Evolutionary conservation across 2,888 invertebrate genomes (phyloP).

Genomic region (Heliconius cydno): DNA sequence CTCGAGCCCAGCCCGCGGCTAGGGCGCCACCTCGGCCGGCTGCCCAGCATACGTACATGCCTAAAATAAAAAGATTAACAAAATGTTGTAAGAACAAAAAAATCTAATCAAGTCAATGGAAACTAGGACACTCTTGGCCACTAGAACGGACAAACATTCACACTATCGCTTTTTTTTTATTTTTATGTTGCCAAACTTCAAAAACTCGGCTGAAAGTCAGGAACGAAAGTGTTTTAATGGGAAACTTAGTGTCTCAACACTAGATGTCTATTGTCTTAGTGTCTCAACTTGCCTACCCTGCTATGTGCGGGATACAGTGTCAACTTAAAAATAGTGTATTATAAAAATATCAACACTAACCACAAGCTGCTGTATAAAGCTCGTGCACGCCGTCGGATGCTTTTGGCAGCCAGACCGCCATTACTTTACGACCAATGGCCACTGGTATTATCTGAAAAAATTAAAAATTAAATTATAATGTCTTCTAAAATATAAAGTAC

Average conservation of each 20-base stretch:
- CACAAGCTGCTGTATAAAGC: conserved; percentile 96
- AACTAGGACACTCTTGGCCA: too few species aligned
- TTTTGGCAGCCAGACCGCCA: conserved; percentile 91
- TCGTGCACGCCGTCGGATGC: conserved; percentile 92
- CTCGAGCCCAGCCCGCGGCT: conserved; percentile 93
- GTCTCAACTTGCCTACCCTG: too few species aligned
- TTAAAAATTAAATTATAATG: background rate
- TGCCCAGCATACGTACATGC: conserved; percentile 98
- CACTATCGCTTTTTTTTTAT: too few species aligned
- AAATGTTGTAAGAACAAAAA: too few species aligned
- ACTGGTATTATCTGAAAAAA: conserved; percentile 89
- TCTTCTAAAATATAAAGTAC: background rate
- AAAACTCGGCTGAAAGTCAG: too few species aligned
- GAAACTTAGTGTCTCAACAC: background rate
- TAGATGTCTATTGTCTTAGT: background rate
- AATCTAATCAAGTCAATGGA: too few species aligned
- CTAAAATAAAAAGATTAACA: conserved; percentile 57
- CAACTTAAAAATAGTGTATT: background rate
- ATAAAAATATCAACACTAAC: conserved; percentile 56
- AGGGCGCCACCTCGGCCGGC: conserved; percentile 92
- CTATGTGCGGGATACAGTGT: background rate
- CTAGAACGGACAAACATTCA: too few species aligned
- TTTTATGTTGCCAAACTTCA: too few species aligned
- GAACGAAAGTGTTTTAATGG: too few species aligned
- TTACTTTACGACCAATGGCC: conserved; percentile 93